Base-by-base conservation (phyloP, 2,888 invertebrate species). In the Orchesellides sinensis region DNA sequence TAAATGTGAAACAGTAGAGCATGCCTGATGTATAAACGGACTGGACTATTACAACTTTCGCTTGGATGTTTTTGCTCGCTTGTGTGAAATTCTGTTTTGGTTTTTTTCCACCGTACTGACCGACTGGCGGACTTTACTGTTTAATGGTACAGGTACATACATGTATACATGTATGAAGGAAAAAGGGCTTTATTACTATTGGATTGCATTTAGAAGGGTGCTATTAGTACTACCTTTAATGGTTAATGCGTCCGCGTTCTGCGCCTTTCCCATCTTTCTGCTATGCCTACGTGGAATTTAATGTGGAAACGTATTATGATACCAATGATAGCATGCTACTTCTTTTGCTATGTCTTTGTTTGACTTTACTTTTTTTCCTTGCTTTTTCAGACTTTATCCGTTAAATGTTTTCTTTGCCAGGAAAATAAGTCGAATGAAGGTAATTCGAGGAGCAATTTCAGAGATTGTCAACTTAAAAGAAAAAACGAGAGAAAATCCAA, bases 371-470 rank as follows among this genome's bases (percentile, higher is more conserved):
- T 59, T 59, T 54, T 25, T 25, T 32, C 23, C 10, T 19, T 25
- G 21, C 25, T n/a, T 59, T 56, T 35, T 56, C 35, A 40, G n/a
- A 52, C 17, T 25, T 29, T 27, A 5, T 52, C 17, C 21, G n/a
- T 74, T 52, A 23, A 54, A 32, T 54, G 45, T 45, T 40, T 65
- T 52, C 32, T 32, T 35, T 21, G 8, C 23, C 61, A 61, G 19
- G 32, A 56, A 17, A 27, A 54, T 6, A 32, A 14, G 40, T 59
- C 27, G 74, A 54, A 74, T 74, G 65, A 52, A 65, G 74, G 65
- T 65, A 74, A 73, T 73, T 63, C 59, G 47, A 72, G 61, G n/a
- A 47, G 70, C 61, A 45, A 72, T 72, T 72, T 49, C 49, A 27
- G 17, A 65, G 74, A 74, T 65, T 74, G 74, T 40, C 74, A 74